A percentile compares a stretch with the other conserved stretches of the same genome.
These are phyloP conservation scores for Saguinus midas DNA, from an alignment of 2,113 vertebrate species.

Conservation along the genomic window DNA sequence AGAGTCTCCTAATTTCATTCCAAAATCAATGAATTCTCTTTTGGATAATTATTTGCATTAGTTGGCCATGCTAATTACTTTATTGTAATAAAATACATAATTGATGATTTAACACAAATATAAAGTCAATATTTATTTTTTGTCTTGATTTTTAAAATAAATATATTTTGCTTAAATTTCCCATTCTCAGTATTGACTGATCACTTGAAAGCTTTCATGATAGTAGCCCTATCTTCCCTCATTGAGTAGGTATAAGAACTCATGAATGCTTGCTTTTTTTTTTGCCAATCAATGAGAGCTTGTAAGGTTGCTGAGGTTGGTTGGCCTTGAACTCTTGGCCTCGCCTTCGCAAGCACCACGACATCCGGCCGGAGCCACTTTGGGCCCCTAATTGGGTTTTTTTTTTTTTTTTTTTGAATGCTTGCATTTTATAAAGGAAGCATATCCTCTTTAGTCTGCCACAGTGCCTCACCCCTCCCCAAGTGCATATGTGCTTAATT, in stretches of 20 bases:
- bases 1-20: neutral
- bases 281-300: too few relatives aligned
- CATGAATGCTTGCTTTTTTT: neutral
- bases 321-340: too few relatives aligned
- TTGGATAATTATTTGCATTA: neutral
- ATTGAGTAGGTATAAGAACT: neutral
- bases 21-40: neutral
- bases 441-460: neutral
- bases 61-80: neutral
- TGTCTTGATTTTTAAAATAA: neutral
- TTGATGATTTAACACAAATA: neutral
- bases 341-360: too few relatives aligned
- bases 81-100: neutral
- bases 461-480: fast-evolving
- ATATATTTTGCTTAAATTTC: neutral
- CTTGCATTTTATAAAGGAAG: neutral
- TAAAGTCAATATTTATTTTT: neutral
- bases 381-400: too few relatives aligned
- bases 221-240: neutral
- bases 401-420: too few relatives aligned
- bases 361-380: too few relatives aligned
- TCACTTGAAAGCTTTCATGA: neutral
- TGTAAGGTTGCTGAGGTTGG: too few relatives aligned
- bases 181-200: neutral
- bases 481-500: neutral